Percentiles rank a stretch among this genome's conserved stretches.
These are phyloP conservation scores for Dryomyza anilis DNA, from an alignment of 2,888 invertebrate genomes.

Conservation along the genomic window DNA sequence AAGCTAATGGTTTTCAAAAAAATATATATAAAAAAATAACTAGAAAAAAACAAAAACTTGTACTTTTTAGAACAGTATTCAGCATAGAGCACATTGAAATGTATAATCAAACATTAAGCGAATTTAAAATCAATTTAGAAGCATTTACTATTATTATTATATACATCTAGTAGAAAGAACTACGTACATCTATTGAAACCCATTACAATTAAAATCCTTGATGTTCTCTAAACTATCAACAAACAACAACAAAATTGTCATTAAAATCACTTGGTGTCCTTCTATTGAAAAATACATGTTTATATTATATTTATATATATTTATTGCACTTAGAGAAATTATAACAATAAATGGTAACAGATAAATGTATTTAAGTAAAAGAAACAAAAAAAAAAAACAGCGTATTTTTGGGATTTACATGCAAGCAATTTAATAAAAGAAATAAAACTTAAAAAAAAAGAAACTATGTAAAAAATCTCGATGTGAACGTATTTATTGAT, in stretches of 20 bases:
- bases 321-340: no score
- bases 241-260: conserved; percentile 16
- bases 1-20: background rate
- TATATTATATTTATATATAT: conserved; percentile 32
- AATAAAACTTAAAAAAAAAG: no score
- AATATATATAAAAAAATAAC: background rate
- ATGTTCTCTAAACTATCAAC: conserved; percentile 19
- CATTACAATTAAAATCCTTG: no score
- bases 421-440: no score
- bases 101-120: conserved; percentile 38
- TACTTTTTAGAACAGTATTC: background rate
- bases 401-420: background rate
- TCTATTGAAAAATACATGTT: background rate
- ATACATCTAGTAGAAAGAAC: conserved; percentile 1
- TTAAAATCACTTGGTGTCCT: conserved; percentile 22
- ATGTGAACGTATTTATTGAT: no score
- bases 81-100: background rate
- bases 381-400: conserved; percentile 1
- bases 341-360: background rate
- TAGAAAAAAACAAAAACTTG: conserved; percentile 31
- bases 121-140: conserved; percentile 41
- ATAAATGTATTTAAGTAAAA: background rate
- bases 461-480: no score
- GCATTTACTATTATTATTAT: conserved; percentile 7
- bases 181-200: background rate